These are phyloP conservation scores for Baryphthengus martii DNA, from an alignment of 2,113 vertebrate genomes.

Conservation along the genomic window DNA sequence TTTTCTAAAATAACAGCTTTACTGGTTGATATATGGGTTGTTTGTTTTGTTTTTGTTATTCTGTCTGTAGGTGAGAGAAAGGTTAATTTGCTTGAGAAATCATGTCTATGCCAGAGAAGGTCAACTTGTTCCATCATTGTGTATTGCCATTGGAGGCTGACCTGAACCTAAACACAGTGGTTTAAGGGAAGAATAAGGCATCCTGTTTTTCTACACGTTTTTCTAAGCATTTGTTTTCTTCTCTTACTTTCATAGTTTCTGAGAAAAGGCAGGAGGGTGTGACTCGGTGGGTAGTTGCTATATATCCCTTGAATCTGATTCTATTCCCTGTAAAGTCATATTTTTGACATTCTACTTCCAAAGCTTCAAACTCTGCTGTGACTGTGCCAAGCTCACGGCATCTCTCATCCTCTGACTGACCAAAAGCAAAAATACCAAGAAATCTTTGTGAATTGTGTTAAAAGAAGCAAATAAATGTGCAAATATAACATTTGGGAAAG, in stretches of 20 bases:
- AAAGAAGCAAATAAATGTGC: not conserved
- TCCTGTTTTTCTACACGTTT: constrained; percentile 16
- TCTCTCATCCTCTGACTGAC: not conserved
- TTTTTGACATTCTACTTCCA: not conserved
- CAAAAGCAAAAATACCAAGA: not conserved
- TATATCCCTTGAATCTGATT: not conserved
- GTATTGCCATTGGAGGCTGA: constrained; percentile 43
- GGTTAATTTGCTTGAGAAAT: constrained; percentile 71
- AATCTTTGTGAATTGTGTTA: not conserved
- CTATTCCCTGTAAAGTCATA: not conserved
- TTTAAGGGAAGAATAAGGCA: constrained; percentile 39
- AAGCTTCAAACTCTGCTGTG: not conserved
- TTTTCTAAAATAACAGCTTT: constrained; percentile 59
- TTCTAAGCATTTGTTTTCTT: not conserved
- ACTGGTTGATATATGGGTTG: constrained; percentile 62
- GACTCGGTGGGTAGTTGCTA: not conserved
- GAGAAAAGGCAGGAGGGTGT: not conserved
- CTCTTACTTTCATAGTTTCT: not conserved
- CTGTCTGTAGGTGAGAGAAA: constrained; percentile 61
- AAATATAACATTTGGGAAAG: not conserved
- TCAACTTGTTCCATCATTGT: constrained; percentile 66
- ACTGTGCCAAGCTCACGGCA: not conserved
- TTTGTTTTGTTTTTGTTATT: constrained; percentile 68
- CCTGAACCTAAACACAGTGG: not conserved
- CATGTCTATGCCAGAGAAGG: constrained; percentile 65